A percentile compares a stretch with the other conserved stretches of the same genome.
Conservation (phyloP, 2,888 invertebrate genomes). For the Peribatodes rhomboidaria region DNA sequence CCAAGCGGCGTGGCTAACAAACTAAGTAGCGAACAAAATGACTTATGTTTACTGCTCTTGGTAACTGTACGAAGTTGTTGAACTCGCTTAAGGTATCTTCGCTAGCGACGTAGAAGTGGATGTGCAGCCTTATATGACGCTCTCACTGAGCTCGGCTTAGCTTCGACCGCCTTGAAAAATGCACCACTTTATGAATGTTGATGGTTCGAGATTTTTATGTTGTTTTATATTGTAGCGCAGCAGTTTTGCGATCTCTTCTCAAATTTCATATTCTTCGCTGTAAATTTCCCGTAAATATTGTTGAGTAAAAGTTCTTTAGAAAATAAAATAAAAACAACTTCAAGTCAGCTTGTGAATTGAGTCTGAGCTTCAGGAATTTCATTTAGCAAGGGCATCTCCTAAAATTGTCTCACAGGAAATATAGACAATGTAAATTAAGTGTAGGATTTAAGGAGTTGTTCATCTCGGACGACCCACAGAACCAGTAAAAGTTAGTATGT, state of each 20-base stretch:
- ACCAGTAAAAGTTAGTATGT: neutral
- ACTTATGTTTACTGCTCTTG: neutral
- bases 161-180: slow-evolving; percentile 30
- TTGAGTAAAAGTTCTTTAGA: neutral
- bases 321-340: slow-evolving; percentile 40
- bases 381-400: slow-evolving; percentile 70
- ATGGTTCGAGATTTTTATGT: slow-evolving; percentile 16
- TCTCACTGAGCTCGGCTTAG: slow-evolving; percentile 18
- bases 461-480: slow-evolving; percentile 25
- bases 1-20: slow-evolving; percentile 6
- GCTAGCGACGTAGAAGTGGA: neutral
- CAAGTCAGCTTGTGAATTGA: slow-evolving; percentile 57
- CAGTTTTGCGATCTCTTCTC: neutral
- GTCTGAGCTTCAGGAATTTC: slow-evolving; percentile 69
- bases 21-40: neutral
- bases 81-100: neutral
- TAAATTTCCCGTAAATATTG: neutral
- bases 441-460: slow-evolving; percentile 54
- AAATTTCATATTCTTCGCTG: slow-evolving; percentile 3
- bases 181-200: slow-evolving; percentile 21
- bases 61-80: neutral
- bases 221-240: slow-evolving; percentile 12
- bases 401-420: slow-evolving; percentile 66
- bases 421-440: slow-evolving; percentile 67
- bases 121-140: slow-evolving; percentile 9